These are phyloP conservation scores for Chalcis sispes DNA, from an alignment of 2,888 invertebrate species.

Conservation along the genomic window DNA sequence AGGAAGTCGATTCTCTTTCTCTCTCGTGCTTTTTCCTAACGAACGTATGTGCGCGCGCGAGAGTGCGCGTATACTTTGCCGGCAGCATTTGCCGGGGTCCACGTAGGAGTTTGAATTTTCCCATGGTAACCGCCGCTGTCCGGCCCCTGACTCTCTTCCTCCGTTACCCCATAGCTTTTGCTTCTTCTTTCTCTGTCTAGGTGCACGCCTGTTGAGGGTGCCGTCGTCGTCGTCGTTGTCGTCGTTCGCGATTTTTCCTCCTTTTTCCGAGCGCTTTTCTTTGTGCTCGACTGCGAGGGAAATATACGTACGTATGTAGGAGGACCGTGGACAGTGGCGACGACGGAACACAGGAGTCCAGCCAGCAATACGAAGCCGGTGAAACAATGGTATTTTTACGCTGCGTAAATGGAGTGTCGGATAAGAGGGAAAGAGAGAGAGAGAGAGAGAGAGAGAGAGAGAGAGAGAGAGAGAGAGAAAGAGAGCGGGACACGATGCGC, in stretches of 20 bases:
- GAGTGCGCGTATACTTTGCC: no score
- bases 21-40: background rate
- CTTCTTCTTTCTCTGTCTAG: slow-evolving; percentile 5
- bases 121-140: slow-evolving; percentile 56
- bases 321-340: background rate
- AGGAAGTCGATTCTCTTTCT: slow-evolving; percentile 14
- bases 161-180: slow-evolving; percentile 34
- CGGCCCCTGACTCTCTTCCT: slow-evolving; percentile 9
- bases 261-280: background rate
- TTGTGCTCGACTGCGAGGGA: no score
- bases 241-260: background rate
- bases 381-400: no score
- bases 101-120: slow-evolving; percentile 53
- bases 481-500: background rate
- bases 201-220: no score
- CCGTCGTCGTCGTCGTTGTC: no score
- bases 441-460: background rate
- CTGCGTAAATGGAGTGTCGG: no score
- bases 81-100: slow-evolving; percentile 23
- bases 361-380: no score
- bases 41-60: background rate
- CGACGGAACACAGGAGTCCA: no score
- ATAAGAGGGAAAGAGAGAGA: background rate
- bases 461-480: background rate
- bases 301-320: no score